Percentiles rank a stretch among this genome's conserved stretches.
These are phyloP conservation scores for Antheraea assamensis DNA, from an alignment of 2,888 invertebrate species.

Conservation along the genomic window DNA sequence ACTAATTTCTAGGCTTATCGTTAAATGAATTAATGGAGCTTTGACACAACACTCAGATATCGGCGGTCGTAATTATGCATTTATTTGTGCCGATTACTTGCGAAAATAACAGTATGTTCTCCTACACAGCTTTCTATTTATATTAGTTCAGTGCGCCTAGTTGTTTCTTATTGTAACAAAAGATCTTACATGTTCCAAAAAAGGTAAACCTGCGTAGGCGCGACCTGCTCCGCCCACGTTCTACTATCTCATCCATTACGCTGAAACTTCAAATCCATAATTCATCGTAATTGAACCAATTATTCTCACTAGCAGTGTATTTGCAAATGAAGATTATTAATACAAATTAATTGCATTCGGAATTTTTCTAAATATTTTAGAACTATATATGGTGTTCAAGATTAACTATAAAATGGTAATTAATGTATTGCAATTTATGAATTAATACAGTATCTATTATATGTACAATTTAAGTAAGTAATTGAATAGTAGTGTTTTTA, in stretches of 20 bases:
- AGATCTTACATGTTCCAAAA: constrained; percentile 57
- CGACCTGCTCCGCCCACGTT: constrained; percentile 41
- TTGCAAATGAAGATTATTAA: background rate
- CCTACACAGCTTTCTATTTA: constrained; percentile 66
- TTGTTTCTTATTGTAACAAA: constrained; percentile 52
- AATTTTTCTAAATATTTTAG: background rate
- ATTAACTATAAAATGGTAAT: background rate
- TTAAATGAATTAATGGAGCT: constrained; percentile 13
- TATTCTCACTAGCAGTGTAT: background rate
- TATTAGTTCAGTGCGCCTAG: constrained; percentile 26
- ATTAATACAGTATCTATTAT: too few relatives aligned
- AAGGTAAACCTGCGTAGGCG: constrained; percentile 51
- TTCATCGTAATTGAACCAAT: constrained; percentile 16
- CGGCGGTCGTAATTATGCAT: background rate
- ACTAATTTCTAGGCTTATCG: constrained; percentile 11
- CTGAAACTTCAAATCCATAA: constrained; percentile 34
- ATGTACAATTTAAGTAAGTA: too few relatives aligned
- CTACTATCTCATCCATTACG: constrained; percentile 35
- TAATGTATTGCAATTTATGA: too few relatives aligned
- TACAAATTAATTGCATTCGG: background rate
- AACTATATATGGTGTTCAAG: background rate
- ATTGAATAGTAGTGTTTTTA: too few relatives aligned
- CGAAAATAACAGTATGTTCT: constrained; percentile 46
- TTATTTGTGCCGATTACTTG: background rate
- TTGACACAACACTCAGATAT: constrained; percentile 6